phyloP scores from a whole-genome alignment of 1,140 invertebrate species.

The Oedothorax gibbosus region DNA sequence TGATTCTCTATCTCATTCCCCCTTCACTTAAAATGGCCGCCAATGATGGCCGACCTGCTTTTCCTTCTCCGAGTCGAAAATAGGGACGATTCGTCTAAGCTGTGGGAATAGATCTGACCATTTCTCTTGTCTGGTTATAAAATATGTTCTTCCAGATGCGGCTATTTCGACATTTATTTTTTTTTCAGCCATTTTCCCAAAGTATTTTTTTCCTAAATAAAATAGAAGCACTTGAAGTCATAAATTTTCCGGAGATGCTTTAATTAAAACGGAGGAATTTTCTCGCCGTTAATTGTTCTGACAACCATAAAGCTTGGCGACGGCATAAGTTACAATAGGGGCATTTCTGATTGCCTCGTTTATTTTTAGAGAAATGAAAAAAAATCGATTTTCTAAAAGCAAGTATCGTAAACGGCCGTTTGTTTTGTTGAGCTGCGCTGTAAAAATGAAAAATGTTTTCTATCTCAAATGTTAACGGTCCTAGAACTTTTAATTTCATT shows the following conservation, averaged over 20 bases:
- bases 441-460: too few species aligned
- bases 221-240: constrained; percentile 24
- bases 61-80: constrained; percentile 8
- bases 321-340: constrained; percentile 42
- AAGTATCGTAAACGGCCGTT: constrained; percentile 9
- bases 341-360: constrained; percentile 37
- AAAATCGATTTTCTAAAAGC: constrained; percentile 17
- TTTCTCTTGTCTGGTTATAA: constrained; percentile 58
- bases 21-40: neutral
- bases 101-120: constrained; percentile 54
- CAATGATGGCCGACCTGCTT: neutral
- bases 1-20: too few species aligned
- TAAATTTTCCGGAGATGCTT: constrained; percentile 52
- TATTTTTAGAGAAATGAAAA: constrained; percentile 26
- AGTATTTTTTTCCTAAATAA: constrained; percentile 41
- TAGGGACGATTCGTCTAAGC: constrained; percentile 49
- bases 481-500: too few species aligned
- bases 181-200: constrained; percentile 4
- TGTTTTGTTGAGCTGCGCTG: neutral
- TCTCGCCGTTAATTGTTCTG: constrained; percentile 24
- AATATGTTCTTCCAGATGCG: constrained; percentile 60
- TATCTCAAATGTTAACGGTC: too few species aligned
- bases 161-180: constrained; percentile 36
- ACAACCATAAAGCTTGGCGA: constrained; percentile 30
- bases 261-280: constrained; percentile 46